Conservation (phyloP, 2,888 invertebrate genomes). For the Rhagonycha lutea region DNA sequence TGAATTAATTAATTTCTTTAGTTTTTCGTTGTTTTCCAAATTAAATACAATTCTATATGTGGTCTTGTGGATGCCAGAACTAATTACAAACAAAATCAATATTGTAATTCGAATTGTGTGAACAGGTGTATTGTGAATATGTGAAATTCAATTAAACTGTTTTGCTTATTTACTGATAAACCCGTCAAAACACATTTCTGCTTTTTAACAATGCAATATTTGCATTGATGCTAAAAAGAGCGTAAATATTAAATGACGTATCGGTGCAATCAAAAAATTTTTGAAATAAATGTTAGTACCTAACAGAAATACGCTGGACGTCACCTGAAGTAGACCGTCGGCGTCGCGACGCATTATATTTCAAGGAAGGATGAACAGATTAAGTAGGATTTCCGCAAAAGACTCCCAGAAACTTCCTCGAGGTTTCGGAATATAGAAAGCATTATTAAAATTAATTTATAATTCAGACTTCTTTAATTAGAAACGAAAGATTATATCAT, state of each 20-base stretch:
- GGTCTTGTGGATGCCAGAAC: neutral
- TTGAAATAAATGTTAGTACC: neutral
- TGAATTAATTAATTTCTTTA: neutral
- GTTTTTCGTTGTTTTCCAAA: neutral
- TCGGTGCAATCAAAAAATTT: neutral
- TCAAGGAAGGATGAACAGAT: conserved; percentile 18
- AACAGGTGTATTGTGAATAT: conserved; percentile 14
- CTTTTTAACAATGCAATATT: neutral
- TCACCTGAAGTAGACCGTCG: conserved; percentile 7
- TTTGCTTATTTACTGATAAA: conserved; percentile 6
- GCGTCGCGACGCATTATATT: conserved; percentile 14
- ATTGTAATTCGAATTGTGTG: conserved; percentile 15
- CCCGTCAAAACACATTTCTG: neutral
- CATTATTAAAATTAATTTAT: conserved; percentile 23
- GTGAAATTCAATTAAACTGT: conserved; percentile 12
- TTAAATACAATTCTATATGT: conserved; percentile 4
- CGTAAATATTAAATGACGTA: neutral
- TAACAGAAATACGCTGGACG: neutral
- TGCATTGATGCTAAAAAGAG: neutral
- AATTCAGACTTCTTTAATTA: conserved; percentile 16
- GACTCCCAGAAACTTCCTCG: conserved; percentile 25
- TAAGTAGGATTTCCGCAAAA: conserved; percentile 29
- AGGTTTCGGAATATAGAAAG: conserved; percentile 19
- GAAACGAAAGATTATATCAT: conserved; percentile 9
- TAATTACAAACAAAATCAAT: conserved; percentile 17